A percentile compares a stretch with the other conserved stretches of the same genome.
These are phyloP conservation scores for Acipenser transmontanus DNA, from an alignment of 2,797 vertebrate species.

Conservation along the genomic window DNA sequence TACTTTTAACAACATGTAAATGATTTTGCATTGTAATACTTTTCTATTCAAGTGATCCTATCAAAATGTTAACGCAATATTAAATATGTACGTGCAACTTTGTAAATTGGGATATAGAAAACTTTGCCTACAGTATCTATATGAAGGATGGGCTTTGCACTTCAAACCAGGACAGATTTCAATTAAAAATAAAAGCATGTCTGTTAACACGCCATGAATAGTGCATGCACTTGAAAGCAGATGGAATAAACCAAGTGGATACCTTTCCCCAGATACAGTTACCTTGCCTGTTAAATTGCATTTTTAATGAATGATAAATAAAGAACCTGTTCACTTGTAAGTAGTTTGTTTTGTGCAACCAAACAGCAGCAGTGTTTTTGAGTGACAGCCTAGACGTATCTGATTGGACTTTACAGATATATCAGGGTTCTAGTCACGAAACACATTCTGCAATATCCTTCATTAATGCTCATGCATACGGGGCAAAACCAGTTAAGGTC, in stretches of 20 bases:
- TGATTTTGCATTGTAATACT: not conserved
- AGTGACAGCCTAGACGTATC: slow-evolving; percentile 24
- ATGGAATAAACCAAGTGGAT: slow-evolving; percentile 19
- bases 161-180: not conserved
- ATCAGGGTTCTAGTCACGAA: slow-evolving; percentile 11
- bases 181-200: slow-evolving; percentile 6
- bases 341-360: slow-evolving; percentile 27
- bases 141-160: not conserved
- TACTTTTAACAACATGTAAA: not conserved
- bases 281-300: slow-evolving; percentile 28
- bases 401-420: slow-evolving; percentile 28
- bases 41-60: too few relatives aligned
- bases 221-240: slow-evolving; percentile 9
- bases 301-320: slow-evolving; percentile 31
- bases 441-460: too few relatives aligned
- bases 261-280: slow-evolving; percentile 18
- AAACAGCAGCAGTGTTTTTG: slow-evolving; percentile 27
- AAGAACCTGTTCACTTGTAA: slow-evolving; percentile 23
- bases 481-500: too few relatives aligned
- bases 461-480: too few relatives aligned
- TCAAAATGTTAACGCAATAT: too few relatives aligned
- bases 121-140: not conserved
- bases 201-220: slow-evolving; percentile 11
- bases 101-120: not conserved
- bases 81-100: not conserved